phyloP scores from a whole-genome alignment of 2,797 vertebrate species.

The Enteromius paludinosus region DNA sequence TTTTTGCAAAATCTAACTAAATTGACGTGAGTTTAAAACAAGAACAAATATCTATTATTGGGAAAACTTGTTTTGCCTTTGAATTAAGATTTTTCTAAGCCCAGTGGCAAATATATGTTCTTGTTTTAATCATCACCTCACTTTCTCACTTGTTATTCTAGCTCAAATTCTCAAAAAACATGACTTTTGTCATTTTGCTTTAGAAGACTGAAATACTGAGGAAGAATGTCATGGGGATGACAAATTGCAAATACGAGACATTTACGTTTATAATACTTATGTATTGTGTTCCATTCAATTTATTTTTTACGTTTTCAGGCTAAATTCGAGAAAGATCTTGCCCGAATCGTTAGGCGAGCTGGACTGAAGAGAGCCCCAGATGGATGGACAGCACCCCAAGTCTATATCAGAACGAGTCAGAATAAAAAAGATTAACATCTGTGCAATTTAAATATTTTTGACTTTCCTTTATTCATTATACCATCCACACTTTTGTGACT shows the following conservation, averaged over 20 bases:
- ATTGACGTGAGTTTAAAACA: not conserved
- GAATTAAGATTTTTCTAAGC: not conserved
- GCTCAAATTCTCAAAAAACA: not conserved
- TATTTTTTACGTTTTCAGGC: constrained; percentile 67
- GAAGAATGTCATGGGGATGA: too few relatives aligned
- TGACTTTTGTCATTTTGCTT: not conserved
- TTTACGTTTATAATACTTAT: not conserved
- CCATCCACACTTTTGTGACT: not conserved
- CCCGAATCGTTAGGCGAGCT: constrained; percentile 84
- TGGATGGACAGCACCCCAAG: constrained; percentile 87
- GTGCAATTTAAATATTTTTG: constrained; percentile 23
- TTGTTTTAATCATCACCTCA: not conserved
- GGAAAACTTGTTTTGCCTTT: not conserved
- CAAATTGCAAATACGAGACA: not conserved
- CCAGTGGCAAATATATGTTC: not conserved
- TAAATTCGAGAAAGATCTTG: constrained; percentile 87
- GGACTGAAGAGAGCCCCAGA: constrained; percentile 86
- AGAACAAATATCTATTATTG: not conserved
- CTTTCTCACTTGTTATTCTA: not conserved
- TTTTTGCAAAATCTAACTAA: not conserved
- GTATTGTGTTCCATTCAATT: not conserved
- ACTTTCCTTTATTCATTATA: not conserved
- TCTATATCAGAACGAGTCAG: constrained; percentile 79
- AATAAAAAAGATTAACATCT: constrained; percentile 56
- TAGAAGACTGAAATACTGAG: too few relatives aligned